Base-by-base conservation (phyloP, 2,113 vertebrate species). In the Rafetus swinhoei region DNA sequence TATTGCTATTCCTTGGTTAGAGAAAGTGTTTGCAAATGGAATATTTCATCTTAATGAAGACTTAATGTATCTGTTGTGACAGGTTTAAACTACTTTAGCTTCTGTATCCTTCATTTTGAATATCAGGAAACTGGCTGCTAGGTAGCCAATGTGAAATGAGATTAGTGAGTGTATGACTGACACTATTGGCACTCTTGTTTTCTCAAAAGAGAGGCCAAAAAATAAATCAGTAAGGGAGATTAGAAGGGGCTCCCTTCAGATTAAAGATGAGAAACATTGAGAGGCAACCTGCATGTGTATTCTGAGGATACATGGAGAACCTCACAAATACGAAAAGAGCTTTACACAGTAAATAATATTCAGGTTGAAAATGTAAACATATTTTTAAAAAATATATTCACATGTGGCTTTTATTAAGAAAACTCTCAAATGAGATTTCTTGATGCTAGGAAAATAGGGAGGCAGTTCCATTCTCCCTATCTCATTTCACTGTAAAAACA, bases 401-500 rank as follows among this genome's bases (percentile, higher is more conserved):
- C 74, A 65, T 35, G 16, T 35, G 81, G 27, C 53, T 87, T 81
- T 84, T 35, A 8, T 81, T 86, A 92, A 91, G 80, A 54, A 60
- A 89, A 32, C 50, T 88, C 53, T 45, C 39, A 45, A 45, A 74
- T 80, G 96, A 56, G 90, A 87, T 91, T 86, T 83, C 95, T 93
- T 95, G 77, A 84, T 83, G 50, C 1, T 11, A 52, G 22, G 85
- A 56, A 96, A 76, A 88, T 87, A 39, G 91, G 86, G 94, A 87
- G 94, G n/a, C n/a, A n/a, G n/a, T n/a, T n/a, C n/a, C n/a, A 92
- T 92, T 91, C 95, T 89, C 79, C n/a, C 52, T 50, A 11, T 86
- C 90, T 74, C 76, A 93, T 56, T 60, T 56, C 93, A 35, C 91
- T 86, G 15, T 54, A 86, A 93, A 93, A 95, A 14, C 81, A 94